Percentiles rank a stretch among this genome's conserved stretches.
Conservation (phyloP, 2,113 vertebrate species). For the Nothobranchius kuhntae region DNA sequence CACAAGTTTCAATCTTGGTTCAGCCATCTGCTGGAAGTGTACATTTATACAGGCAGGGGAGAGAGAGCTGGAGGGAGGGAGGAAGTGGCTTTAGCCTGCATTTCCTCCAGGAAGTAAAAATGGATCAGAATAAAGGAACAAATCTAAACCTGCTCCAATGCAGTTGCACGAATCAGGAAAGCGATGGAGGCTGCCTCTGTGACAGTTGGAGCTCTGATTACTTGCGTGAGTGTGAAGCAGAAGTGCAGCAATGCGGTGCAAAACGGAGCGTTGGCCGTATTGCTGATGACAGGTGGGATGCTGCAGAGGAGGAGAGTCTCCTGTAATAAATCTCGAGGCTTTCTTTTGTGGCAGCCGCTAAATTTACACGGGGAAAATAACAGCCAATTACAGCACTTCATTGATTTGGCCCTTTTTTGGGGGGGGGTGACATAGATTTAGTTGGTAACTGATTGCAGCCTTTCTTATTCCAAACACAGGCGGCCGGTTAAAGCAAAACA, state of each 20-base stretch:
- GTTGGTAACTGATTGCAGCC: constrained; percentile 33
- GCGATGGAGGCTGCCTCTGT: constrained; percentile 5
- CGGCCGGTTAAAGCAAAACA: constrained; percentile 27
- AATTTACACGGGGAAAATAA: constrained; percentile 36
- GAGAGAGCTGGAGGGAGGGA: background rate
- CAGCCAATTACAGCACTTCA: constrained; percentile 31
- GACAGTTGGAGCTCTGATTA: background rate
- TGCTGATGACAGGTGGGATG: constrained; percentile 60
- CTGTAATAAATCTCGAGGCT: constrained; percentile 53
- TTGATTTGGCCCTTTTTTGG: constrained; percentile 27
- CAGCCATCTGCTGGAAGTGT: constrained; percentile 1
- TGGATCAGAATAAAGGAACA: background rate
- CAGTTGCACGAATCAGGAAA: constrained; percentile 1
- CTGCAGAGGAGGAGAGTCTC: constrained; percentile 57
- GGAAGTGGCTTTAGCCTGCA: constrained; percentile 10
- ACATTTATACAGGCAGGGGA: background rate
- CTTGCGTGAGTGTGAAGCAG: constrained; percentile 8
- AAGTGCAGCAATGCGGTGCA: constrained; percentile 59
- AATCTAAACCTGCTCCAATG: background rate
- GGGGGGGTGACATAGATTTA: constrained; percentile 25
- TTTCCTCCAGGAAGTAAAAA: constrained; percentile 1
- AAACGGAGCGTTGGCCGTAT: constrained; percentile 42
- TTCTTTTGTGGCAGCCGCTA: constrained; percentile 37
- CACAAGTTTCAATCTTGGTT: constrained; percentile 6
- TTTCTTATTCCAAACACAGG: constrained; percentile 42